phyloP scores from a whole-genome alignment of 1,140 invertebrate genomes.

The Drosophila fuyamai region DNA sequence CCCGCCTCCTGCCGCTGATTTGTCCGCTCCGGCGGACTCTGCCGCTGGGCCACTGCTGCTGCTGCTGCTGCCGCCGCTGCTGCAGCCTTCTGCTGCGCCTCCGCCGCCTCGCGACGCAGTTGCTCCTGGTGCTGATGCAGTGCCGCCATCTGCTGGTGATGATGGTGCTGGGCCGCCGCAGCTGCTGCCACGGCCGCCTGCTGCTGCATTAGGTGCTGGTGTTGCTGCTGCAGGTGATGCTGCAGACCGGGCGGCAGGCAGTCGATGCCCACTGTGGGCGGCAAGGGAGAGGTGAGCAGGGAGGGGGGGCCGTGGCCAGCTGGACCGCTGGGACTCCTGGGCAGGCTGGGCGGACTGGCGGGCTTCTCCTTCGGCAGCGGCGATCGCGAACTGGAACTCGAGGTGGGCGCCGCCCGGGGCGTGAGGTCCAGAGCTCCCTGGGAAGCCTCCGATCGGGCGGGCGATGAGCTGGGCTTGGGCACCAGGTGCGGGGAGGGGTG shows the following conservation, averaged over 20 bases:
- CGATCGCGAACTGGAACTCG: constrained; percentile 46
- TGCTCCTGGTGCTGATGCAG: constrained; percentile 80
- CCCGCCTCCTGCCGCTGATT: constrained; percentile 66
- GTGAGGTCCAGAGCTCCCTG: constrained; percentile 87
- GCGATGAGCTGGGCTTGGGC: constrained; percentile 67
- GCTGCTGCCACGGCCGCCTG: constrained; percentile 75
- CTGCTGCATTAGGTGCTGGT: constrained; percentile 81
- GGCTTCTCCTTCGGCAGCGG: constrained; percentile 54
- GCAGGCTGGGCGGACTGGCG: constrained; percentile 43
- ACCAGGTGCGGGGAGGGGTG: constrained; percentile 2
- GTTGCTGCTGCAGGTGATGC: constrained; percentile 79
- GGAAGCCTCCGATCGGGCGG: constrained; percentile 85
- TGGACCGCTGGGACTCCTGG: constrained; percentile 41
- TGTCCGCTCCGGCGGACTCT: constrained; percentile 46
- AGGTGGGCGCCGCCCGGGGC: constrained; percentile 80
- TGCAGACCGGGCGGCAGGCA: constrained; percentile 75
- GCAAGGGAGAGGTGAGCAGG: constrained; percentile 56
- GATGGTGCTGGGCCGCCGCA: constrained; percentile 69
- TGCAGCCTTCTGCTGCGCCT: constrained; percentile 70
- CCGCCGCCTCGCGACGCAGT: constrained; percentile 71
- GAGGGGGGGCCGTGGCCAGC: constrained; percentile 7
- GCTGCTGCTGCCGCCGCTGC: constrained; percentile 50
- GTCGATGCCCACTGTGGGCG: constrained; percentile 65
- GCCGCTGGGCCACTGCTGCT: constrained; percentile 49
- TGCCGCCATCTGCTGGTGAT: constrained; percentile 75